Evolutionary conservation across 2,888 invertebrate species (phyloP).

Genomic region (Dynastes maya): DNA sequence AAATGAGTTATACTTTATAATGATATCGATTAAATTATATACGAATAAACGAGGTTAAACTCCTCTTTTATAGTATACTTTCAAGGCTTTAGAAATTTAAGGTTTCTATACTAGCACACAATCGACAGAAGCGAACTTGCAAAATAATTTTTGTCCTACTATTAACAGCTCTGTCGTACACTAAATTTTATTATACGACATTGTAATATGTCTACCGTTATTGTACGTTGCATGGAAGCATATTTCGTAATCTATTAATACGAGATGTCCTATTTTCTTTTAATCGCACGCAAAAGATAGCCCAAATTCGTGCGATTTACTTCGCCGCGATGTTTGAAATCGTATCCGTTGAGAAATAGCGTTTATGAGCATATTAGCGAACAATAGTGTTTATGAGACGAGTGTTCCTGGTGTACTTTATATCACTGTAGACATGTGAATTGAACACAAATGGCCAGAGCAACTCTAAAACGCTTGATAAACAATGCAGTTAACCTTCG

Average conservation of each 20-base stretch:
- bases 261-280: too few species aligned
- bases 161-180: neutral
- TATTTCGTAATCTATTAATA: too few species aligned
- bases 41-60: slow-evolving; percentile 28
- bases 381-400: too few species aligned
- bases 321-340: too few species aligned
- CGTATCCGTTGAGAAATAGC: too few species aligned
- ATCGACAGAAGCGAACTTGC: slow-evolving; percentile 23
- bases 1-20: slow-evolving; percentile 16
- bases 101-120: slow-evolving; percentile 29
- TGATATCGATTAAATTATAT: slow-evolving; percentile 31
- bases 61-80: slow-evolving; percentile 26
- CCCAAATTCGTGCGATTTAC: too few species aligned
- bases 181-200: slow-evolving; percentile 4
- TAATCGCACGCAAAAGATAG: too few species aligned
- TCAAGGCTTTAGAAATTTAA: slow-evolving; percentile 43
- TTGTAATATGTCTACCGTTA: neutral
- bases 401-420: neutral
- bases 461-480: slow-evolving; percentile 14
- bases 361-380: too few species aligned
- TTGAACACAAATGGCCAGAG: slow-evolving; percentile 16
- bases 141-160: slow-evolving; percentile 16
- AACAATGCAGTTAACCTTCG: slow-evolving; percentile 19
- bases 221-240: slow-evolving; percentile 1
- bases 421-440: neutral